A percentile compares a stretch with the other conserved stretches of the same genome.
Conservation (phyloP, 1,140 invertebrate genomes). For the Zaprionus vittiger region DNA sequence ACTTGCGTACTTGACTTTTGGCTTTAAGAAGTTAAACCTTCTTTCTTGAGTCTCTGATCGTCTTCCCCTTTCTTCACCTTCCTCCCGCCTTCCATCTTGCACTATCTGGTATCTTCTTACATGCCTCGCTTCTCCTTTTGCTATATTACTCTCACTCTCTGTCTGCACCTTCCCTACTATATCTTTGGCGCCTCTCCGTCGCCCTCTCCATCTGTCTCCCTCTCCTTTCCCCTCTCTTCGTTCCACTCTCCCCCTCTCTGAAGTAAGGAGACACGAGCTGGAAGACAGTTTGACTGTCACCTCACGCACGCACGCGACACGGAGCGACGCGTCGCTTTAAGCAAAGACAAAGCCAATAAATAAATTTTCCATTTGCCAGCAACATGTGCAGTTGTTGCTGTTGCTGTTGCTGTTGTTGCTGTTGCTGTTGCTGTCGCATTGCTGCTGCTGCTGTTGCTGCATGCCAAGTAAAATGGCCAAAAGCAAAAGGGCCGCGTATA, state of each 20-base stretch:
- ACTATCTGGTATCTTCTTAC: too few relatives aligned
- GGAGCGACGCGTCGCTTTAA: constrained; percentile 7
- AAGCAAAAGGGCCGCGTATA: constrained; percentile 36
- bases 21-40: too few relatives aligned
- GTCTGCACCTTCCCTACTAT: too few relatives aligned
- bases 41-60: too few relatives aligned
- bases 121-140: too few relatives aligned
- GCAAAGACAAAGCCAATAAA: constrained; percentile 19
- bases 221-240: not conserved
- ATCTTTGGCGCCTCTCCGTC: too few relatives aligned
- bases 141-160: too few relatives aligned
- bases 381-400: constrained; percentile 2
- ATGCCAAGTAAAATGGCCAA: constrained; percentile 36
- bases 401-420: not conserved
- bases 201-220: not conserved
- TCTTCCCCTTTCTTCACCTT: too few relatives aligned
- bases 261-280: too few relatives aligned
- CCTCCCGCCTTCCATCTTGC: too few relatives aligned
- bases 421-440: not conserved
- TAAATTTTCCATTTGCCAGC: constrained; percentile 44
- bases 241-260: not conserved
- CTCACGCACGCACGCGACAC: constrained; percentile 32
- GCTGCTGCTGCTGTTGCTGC: constrained; percentile 14
- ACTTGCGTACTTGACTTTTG: too few relatives aligned
- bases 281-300: not conserved